Evolutionary conservation across 2,113 vertebrate genomes (phyloP), one percentile per base, ranked within the genome.

Genomic region (Lasiurus borealis): DNA sequence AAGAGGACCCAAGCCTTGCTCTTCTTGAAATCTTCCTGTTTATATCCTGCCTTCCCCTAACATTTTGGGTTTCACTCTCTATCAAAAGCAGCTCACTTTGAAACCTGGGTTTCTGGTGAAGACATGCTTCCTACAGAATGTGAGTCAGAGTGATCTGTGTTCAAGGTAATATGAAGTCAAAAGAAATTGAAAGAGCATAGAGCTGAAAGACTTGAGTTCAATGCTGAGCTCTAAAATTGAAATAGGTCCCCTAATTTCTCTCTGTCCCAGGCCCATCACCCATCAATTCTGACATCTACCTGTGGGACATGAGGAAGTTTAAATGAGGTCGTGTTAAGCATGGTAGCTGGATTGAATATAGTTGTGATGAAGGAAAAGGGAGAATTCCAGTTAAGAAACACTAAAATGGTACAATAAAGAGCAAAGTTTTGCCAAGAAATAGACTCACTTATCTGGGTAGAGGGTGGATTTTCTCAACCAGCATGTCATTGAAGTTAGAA

Each of bases 401-500:
- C n/a, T 52, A 52, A 29, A 11, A 57, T 15, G 21, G 27, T n/a
- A 90, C 29, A 68, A 85, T 6, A 72, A 73, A 75, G 8, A 19
- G 6, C 18, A 27, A 12, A 1, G 14, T 50, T 75, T 83, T 88
- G 82, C 34, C 31, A 71, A 93, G 16, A 77, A 80, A 85, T 57
- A 3, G 27, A 84, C 12, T 85, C n/a, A 34, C 3, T 72, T 66
- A 57, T 93, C 31, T 34, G 27, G 5, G 52, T 40, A 69, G 12
- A 85, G 4, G 52, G 40, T 36, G 40, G 44, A 57, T 78, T 54
- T 72, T 85, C 77, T 80, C 40, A 69, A 25, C 15, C 15, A 88
- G 11, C 8, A 94, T 68, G 18, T 21, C 8, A 8, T 29, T 90
- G 73, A 92, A 75, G 21, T 76, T 91, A 57, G 31, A 87, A 81